These are phyloP conservation scores for Harpegnathos saltator DNA, from an alignment of 1,140 invertebrate genomes.

Conservation along the genomic window DNA sequence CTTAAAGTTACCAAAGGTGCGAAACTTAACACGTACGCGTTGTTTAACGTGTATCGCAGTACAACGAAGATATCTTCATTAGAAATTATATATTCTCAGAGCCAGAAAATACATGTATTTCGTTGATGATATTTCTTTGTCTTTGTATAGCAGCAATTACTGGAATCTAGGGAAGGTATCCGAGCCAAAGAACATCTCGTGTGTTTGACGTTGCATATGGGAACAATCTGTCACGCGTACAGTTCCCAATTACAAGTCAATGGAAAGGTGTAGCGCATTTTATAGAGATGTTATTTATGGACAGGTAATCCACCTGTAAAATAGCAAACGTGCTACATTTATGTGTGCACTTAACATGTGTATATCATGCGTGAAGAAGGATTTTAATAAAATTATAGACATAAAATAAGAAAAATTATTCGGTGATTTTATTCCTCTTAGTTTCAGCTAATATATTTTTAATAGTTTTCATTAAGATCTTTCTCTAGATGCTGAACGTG, in stretches of 20 bases:
- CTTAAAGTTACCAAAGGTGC: slow-evolving; percentile 33
- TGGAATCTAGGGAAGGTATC: slow-evolving; percentile 8
- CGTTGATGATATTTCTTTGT: not conserved
- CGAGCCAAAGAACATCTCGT: slow-evolving; percentile 40
- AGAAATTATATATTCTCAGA: not conserved
- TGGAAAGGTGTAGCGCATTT: not conserved
- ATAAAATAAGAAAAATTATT: no score
- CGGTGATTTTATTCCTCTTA: no score
- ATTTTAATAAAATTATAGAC: no score
- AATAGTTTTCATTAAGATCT: no score
- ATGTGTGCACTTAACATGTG: no score
- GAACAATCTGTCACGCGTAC: not conserved
- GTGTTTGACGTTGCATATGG: not conserved
- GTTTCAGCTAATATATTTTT: no score
- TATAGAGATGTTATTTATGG: no score
- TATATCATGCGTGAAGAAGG: no score
- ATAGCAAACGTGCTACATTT: no score
- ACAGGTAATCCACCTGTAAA: no score
- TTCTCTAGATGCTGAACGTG: no score
- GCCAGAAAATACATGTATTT: not conserved
- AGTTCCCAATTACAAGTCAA: not conserved
- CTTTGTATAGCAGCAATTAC: not conserved
- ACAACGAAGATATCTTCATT: slow-evolving; percentile 23
- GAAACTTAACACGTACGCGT: not conserved
- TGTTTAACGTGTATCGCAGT: not conserved